Conservation (phyloP, 2,113 vertebrate species). For the Nothobranchius furzeri region DNA sequence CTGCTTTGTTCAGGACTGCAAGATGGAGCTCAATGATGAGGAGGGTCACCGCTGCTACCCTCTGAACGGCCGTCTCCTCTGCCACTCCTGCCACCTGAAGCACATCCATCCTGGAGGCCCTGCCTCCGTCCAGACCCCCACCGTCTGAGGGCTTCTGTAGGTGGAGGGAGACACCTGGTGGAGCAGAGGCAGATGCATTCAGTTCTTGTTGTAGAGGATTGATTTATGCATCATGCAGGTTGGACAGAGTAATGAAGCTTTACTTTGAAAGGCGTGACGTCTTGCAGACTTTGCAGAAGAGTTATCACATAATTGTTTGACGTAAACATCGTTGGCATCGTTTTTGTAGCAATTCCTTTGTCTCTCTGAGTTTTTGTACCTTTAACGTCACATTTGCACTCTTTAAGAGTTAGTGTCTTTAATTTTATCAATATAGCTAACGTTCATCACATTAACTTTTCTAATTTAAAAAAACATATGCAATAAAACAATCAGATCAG, state of each 20-base stretch:
- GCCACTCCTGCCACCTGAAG: conserved; percentile 91
- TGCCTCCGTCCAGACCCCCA: conserved; percentile 55
- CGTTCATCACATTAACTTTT: too few species aligned
- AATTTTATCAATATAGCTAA: too few species aligned
- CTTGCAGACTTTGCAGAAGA: conserved; percentile 19
- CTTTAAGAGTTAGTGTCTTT: too few species aligned
- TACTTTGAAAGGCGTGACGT: conserved; percentile 29
- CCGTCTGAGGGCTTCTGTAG: conserved; percentile 75
- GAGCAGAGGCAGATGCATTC: conserved; percentile 11
- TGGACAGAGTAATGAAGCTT: conserved; percentile 31
- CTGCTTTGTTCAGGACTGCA: conserved; percentile 83
- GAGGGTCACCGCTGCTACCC: conserved; percentile 96
- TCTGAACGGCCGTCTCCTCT: conserved; percentile 89
- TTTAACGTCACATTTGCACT: conserved; percentile 24
- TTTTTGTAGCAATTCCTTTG: conserved; percentile 23
- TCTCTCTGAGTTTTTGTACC: conserved; percentile 21
- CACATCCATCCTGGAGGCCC: conserved; percentile 82
- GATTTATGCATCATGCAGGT: conserved; percentile 22
- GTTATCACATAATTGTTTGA: too few species aligned
- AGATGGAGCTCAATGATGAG: conserved; percentile 92
- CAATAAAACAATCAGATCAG: too few species aligned
- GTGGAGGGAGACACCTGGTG: conserved; percentile 58
- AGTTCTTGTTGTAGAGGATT: conserved; percentile 70
- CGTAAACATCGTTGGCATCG: background rate
- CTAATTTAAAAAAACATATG: too few species aligned